Conservation (phyloP, 2,888 invertebrate genomes). For the Ennomos erosarius region DNA sequence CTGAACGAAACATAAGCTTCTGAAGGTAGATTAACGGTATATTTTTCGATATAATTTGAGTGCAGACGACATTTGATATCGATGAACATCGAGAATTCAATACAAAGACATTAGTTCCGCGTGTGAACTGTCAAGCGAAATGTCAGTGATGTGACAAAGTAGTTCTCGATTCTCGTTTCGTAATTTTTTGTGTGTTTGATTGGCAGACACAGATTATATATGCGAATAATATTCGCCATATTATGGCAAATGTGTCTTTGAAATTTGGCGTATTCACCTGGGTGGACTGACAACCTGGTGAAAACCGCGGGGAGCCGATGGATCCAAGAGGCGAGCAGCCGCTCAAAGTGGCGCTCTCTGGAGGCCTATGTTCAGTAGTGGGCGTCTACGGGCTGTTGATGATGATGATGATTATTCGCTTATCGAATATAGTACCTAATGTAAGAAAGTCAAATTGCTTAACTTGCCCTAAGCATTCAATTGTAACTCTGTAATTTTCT, state of each 20-base stretch:
- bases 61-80: slow-evolving; percentile 59
- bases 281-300: too few species aligned
- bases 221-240: too few species aligned
- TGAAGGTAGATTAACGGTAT: slow-evolving; percentile 1
- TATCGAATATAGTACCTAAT: too few species aligned
- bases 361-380: too few species aligned
- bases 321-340: too few species aligned
- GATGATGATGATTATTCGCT: too few species aligned
- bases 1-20: slow-evolving; percentile 3
- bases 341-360: too few species aligned
- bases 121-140: slow-evolving; percentile 35
- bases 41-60: slow-evolving; percentile 23
- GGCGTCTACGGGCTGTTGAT: too few species aligned
- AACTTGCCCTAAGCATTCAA: too few species aligned
- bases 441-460: too few species aligned
- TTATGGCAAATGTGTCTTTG: neutral
- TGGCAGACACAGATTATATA: neutral
- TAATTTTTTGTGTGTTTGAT: neutral
- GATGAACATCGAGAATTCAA: slow-evolving; percentile 50
- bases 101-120: slow-evolving; percentile 37
- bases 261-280: neutral
- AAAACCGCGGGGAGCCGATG: too few species aligned
- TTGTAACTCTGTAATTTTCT: too few species aligned
- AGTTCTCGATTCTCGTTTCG: slow-evolving; percentile 16
- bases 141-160: slow-evolving; percentile 40